These are phyloP conservation scores for Sinhomidia bicolor DNA, from an alignment of 2,888 invertebrate species.

Conservation along the genomic window DNA sequence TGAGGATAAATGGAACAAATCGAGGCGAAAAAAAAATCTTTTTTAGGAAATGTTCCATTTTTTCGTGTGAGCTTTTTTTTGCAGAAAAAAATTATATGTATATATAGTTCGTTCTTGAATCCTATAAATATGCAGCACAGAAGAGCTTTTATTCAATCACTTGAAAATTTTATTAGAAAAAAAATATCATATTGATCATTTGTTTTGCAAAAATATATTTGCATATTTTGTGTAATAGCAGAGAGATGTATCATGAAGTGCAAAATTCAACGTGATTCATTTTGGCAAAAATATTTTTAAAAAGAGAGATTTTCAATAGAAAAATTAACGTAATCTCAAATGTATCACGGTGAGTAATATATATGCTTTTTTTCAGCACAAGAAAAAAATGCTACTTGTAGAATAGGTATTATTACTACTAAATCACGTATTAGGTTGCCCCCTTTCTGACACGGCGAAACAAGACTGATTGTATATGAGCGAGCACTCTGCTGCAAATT, in stretches of 20 bases:
- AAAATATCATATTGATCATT: too few species aligned
- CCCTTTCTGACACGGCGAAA: slow-evolving; percentile 47
- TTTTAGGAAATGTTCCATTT: slow-evolving; percentile 70
- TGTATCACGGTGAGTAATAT: not conserved
- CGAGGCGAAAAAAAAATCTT: slow-evolving; percentile 46
- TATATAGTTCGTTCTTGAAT: too few species aligned
- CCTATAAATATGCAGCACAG: not conserved
- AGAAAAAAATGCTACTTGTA: slow-evolving; percentile 2
- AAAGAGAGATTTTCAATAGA: not conserved
- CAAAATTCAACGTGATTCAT: not conserved
- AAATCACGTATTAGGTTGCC: slow-evolving; percentile 72
- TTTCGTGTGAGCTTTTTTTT: not conserved
- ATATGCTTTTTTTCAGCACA: not conserved
- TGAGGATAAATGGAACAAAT: slow-evolving; percentile 69
- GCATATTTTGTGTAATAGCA: too few species aligned
- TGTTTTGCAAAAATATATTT: not conserved
- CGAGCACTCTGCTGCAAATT: slow-evolving; percentile 33
- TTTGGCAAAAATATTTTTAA: not conserved
- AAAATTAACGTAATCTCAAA: not conserved
- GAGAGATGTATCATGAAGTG: too few species aligned
- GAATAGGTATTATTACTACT: slow-evolving; percentile 17
- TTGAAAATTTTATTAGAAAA: too few species aligned
- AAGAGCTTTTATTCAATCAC: not conserved
- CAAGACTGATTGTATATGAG: slow-evolving; percentile 9
- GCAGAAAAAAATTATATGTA: not conserved